Conservation (phyloP, 2,113 vertebrate genomes). For the Notechis scutatus region DNA sequence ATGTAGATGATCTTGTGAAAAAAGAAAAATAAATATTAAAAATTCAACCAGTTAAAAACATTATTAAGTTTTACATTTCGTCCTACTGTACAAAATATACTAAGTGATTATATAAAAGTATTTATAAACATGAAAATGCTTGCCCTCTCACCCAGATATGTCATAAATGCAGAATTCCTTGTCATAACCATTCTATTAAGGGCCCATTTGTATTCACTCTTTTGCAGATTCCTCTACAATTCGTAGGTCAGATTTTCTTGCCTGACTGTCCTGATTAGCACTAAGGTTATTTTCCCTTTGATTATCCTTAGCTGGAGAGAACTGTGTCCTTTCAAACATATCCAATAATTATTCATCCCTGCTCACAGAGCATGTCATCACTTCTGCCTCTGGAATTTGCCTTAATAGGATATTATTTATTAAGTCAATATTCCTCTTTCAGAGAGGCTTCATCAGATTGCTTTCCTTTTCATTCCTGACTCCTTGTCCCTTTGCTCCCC, state of each 20-base stretch:
- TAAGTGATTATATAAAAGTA: background rate
- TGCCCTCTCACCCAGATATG: background rate
- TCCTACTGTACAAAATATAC: background rate
- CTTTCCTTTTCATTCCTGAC: background rate
- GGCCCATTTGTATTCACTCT: slow-evolving; percentile 18
- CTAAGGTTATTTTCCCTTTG: slow-evolving; percentile 36
- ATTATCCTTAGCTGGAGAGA: slow-evolving; percentile 24
- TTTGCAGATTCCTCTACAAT: slow-evolving; percentile 3
- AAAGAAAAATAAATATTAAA: background rate
- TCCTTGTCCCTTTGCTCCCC: background rate
- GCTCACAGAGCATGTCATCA: slow-evolving; percentile 25
- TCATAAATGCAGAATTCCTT: slow-evolving; percentile 42
- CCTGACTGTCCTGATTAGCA: slow-evolving; percentile 13
- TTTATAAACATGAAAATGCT: background rate
- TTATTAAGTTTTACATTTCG: background rate
- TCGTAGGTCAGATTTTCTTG: slow-evolving; percentile 25
- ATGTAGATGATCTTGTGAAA: background rate
- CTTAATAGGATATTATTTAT: slow-evolving; percentile 41
- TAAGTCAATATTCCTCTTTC: slow-evolving; percentile 19
- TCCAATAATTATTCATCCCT: slow-evolving; percentile 19
- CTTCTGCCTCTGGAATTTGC: slow-evolving; percentile 13
- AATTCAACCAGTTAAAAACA: background rate
- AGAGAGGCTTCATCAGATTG: background rate
- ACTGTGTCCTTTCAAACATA: slow-evolving; percentile 32
- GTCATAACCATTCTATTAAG: slow-evolving; percentile 15